These are phyloP conservation scores for Cremastinae sp. DNA, from an alignment of 2,888 invertebrate genomes.

Conservation along the genomic window DNA sequence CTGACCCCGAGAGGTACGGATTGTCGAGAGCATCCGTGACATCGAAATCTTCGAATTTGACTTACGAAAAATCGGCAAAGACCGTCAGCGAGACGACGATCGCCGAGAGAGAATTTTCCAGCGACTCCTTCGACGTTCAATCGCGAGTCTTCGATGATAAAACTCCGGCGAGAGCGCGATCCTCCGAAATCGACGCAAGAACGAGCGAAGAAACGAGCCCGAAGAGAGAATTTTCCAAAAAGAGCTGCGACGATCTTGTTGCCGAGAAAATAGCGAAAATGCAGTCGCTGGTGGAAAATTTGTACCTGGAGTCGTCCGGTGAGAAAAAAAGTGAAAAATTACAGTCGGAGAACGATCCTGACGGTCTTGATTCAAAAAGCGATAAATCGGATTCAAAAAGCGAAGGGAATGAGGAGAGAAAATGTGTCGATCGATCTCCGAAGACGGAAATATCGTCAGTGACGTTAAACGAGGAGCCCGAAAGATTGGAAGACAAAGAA, in stretches of 20 bases:
- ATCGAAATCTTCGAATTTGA: too few species aligned
- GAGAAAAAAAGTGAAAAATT: background rate
- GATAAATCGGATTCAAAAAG: background rate
- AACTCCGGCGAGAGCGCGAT: too few species aligned
- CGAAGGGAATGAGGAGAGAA: background rate
- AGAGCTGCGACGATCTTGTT: background rate
- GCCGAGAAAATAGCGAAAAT: constrained; percentile 10
- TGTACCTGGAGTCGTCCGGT: background rate
- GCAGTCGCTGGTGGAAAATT: background rate
- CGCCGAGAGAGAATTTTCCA: too few species aligned
- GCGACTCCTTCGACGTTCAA: too few species aligned
- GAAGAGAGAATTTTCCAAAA: background rate
- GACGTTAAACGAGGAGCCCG: background rate
- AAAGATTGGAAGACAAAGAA: background rate
- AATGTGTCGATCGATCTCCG: constrained; percentile 2
- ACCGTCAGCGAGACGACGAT: too few species aligned
- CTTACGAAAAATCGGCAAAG: too few species aligned
- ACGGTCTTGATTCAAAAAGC: background rate
- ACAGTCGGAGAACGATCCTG: background rate
- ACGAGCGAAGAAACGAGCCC: background rate
- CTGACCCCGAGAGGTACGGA: too few species aligned
- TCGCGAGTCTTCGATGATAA: too few species aligned
- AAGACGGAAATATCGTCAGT: background rate
- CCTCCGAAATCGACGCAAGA: too few species aligned
- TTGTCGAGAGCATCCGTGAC: too few species aligned